Evolutionary conservation across 2,888 invertebrate species (phyloP).

Genomic region (Scrobipalpa atriplicella): DNA sequence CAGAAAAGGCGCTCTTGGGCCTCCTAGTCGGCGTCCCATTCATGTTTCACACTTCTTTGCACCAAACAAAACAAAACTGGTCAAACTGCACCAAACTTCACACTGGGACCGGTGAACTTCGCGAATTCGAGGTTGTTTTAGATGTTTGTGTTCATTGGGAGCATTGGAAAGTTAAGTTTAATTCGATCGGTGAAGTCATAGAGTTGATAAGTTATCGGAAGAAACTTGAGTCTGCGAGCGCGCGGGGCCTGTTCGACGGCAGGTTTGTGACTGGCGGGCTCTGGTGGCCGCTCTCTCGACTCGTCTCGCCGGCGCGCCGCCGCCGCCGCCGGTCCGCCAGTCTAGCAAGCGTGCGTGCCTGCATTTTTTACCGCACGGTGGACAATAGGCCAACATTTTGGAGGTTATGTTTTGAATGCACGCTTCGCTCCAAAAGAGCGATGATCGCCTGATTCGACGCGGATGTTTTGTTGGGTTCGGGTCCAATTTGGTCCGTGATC

Average conservation of each 20-base stretch:
- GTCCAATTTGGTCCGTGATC: background rate
- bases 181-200: slow-evolving; percentile 79
- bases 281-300: slow-evolving; percentile 24
- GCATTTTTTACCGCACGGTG: slow-evolving; percentile 68
- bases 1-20: slow-evolving; percentile 77
- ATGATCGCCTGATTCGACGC: slow-evolving; percentile 26
- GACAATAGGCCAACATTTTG: slow-evolving; percentile 66
- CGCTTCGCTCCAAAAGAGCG: slow-evolving; percentile 29
- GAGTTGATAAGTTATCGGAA: slow-evolving; percentile 77
- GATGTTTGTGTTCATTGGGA: slow-evolving; percentile 7
- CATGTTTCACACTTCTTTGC: slow-evolving; percentile 63
- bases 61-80: slow-evolving; percentile 47
- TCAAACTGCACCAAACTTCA: slow-evolving; percentile 70
- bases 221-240: slow-evolving; percentile 42
- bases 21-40: slow-evolving; percentile 77
- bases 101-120: slow-evolving; percentile 75
- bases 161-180: slow-evolving; percentile 39
- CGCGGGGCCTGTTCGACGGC: slow-evolving; percentile 58
- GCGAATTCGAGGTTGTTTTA: slow-evolving; percentile 50
- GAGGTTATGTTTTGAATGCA: slow-evolving; percentile 74
- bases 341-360: slow-evolving; percentile 44
- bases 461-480: slow-evolving; percentile 11
- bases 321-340: slow-evolving; percentile 33
- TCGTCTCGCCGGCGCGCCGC: slow-evolving; percentile 23
- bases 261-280: slow-evolving; percentile 59